These are phyloP conservation scores for Genyomyrus donnyi DNA, from an alignment of 2,113 vertebrate genomes.

Conservation along the genomic window DNA sequence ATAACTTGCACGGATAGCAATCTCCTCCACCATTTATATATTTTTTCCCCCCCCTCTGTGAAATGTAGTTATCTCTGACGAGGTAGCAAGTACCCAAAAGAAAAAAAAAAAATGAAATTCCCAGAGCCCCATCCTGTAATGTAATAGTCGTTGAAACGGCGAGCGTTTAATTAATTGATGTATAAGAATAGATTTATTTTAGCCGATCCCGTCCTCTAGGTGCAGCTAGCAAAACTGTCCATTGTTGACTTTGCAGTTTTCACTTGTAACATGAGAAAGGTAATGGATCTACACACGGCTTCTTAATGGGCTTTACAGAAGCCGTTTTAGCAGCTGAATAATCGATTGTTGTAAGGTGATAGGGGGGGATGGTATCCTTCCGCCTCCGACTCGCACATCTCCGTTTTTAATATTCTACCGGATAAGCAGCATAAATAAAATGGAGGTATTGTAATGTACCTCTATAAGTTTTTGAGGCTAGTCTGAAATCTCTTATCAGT, in stretches of 20 bases:
- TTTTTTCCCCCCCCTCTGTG: not conserved
- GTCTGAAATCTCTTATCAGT: not conserved
- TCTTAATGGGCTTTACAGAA: not conserved
- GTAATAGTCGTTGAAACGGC: slow-evolving; percentile 15
- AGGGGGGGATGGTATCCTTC: not conserved
- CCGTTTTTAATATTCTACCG: not conserved
- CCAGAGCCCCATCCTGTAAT: slow-evolving; percentile 16
- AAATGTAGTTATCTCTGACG: slow-evolving; percentile 22
- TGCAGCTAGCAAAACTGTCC: slow-evolving; percentile 4
- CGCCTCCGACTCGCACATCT: not conserved
- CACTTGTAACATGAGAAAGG: not conserved
- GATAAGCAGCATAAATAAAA: not conserved
- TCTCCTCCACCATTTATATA: slow-evolving; percentile 1
- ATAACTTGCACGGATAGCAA: slow-evolving; percentile 10
- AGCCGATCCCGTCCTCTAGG: not conserved
- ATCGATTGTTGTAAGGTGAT: not conserved
- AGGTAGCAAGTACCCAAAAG: not conserved
- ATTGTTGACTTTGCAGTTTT: slow-evolving; percentile 23
- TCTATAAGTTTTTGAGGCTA: not conserved
- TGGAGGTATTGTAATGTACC: not conserved
- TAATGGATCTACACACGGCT: not conserved
- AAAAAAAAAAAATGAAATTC: slow-evolving; percentile 7
- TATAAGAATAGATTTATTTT: slow-evolving; percentile 19
- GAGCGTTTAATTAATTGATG: slow-evolving; percentile 22
- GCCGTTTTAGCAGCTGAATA: slow-evolving; percentile 12